Conservation (phyloP, 2,797 vertebrate genomes). For the Trematomus bernacchii region DNA sequence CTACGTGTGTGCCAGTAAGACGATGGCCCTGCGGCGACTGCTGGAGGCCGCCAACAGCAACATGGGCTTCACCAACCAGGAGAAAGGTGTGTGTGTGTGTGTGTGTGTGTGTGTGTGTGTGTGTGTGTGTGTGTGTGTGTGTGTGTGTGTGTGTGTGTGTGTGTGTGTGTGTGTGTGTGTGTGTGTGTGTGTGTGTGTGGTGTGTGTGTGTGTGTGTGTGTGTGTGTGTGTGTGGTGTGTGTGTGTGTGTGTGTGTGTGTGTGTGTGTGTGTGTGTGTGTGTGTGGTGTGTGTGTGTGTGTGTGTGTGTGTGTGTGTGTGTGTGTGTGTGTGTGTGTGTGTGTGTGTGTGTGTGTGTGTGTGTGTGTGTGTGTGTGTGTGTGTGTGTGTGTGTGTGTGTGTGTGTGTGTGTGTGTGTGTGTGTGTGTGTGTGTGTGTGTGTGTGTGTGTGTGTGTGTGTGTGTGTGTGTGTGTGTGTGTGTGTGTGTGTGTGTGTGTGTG, state of each 20-base stretch:
- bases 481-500: slow-evolving; percentile 8
- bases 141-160: slow-evolving; percentile 10
- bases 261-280: background rate
- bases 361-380: slow-evolving; percentile 36
- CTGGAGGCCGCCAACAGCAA: slow-evolving; percentile 85
- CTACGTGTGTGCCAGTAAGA: slow-evolving; percentile 91
- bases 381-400: too few relatives aligned
- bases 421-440: slow-evolving; percentile 54
- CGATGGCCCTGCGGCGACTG: slow-evolving; percentile 89
- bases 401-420: slow-evolving; percentile 39
- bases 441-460: background rate
- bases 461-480: background rate
- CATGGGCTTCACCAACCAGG: slow-evolving; percentile 87
- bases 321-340: too few relatives aligned
- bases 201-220: slow-evolving; percentile 65
- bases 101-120: background rate
- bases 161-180: slow-evolving; percentile 39
- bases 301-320: slow-evolving; percentile 63
- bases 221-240: slow-evolving; percentile 4
- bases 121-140: background rate
- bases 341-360: background rate
- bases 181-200: background rate
- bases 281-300: background rate
- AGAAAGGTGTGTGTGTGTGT: slow-evolving; percentile 82
- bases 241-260: slow-evolving; percentile 63